These are phyloP conservation scores for Macropus fuliginosus DNA, from an alignment of 2,797 vertebrate genomes.

Conservation along the genomic window DNA sequence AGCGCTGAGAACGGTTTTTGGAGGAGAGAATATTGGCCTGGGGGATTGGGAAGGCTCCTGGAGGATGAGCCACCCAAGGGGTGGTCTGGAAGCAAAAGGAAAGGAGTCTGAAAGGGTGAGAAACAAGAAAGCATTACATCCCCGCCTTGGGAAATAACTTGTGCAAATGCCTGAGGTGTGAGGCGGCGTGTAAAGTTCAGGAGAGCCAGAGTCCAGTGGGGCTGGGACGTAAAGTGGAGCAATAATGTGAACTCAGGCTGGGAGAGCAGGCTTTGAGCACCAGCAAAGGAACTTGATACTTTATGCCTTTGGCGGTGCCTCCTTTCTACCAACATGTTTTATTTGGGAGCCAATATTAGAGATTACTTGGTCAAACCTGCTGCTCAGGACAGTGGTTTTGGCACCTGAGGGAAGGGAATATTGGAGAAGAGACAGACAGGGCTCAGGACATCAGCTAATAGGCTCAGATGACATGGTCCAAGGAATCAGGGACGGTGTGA, in stretches of 20 bases:
- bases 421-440: neutral
- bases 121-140: neutral
- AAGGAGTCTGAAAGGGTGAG: neutral
- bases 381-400: neutral
- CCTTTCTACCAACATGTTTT: neutral
- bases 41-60: no score
- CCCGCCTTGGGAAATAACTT: neutral
- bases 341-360: neutral
- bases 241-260: neutral
- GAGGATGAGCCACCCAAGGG: neutral
- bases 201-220: neutral
- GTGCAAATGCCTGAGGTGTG: neutral
- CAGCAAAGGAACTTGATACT: neutral
- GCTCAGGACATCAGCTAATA: neutral
- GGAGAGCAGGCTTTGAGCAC: neutral
- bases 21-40: neutral
- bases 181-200: neutral
- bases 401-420: neutral
- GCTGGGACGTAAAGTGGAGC: neutral
- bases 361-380: neutral
- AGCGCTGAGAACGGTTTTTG: neutral
- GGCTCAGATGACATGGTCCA: neutral
- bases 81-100: neutral
- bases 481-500: accelerated
- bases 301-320: neutral